These are phyloP conservation scores for Fregetta grallaria DNA, from an alignment of 2,113 vertebrate species.

Conservation along the genomic window DNA sequence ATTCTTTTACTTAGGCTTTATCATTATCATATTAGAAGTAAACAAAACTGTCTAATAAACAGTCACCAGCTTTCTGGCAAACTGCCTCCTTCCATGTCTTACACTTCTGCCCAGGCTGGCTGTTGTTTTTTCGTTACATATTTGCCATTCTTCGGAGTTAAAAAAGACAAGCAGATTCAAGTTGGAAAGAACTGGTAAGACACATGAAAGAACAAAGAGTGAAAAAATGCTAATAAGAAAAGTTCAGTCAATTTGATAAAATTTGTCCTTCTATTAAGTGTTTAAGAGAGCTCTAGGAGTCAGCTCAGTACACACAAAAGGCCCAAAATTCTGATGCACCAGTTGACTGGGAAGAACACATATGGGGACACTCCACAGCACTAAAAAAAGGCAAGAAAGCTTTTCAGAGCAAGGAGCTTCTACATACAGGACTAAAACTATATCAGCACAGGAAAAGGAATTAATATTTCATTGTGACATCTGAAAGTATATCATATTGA, in stretches of 20 bases:
- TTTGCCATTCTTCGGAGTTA: not conserved
- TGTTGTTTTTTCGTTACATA: not conserved
- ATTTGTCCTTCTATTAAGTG: not conserved
- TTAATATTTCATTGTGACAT: not conserved
- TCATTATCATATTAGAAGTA: not conserved
- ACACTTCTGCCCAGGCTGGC: not conserved
- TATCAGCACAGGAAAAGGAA: not conserved
- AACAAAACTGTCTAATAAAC: not conserved
- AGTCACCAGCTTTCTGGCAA: not conserved
- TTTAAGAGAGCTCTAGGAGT: not conserved
- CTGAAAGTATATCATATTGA: not conserved
- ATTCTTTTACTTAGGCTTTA: not conserved
- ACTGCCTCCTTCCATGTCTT: not conserved
- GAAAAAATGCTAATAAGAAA: not conserved
- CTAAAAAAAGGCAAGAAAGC: not conserved
- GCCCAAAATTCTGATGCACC: not conserved
- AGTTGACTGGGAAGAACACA: not conserved
- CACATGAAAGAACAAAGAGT: not conserved
- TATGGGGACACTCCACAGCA: not conserved
- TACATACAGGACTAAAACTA: not conserved
- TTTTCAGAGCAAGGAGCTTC: not conserved
- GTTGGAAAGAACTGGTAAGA: not conserved
- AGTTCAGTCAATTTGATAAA: not conserved
- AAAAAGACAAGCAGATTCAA: not conserved
- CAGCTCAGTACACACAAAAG: not conserved